Base-by-base conservation (phyloP, 2,888 invertebrate species). In the Carcina quercana region DNA sequence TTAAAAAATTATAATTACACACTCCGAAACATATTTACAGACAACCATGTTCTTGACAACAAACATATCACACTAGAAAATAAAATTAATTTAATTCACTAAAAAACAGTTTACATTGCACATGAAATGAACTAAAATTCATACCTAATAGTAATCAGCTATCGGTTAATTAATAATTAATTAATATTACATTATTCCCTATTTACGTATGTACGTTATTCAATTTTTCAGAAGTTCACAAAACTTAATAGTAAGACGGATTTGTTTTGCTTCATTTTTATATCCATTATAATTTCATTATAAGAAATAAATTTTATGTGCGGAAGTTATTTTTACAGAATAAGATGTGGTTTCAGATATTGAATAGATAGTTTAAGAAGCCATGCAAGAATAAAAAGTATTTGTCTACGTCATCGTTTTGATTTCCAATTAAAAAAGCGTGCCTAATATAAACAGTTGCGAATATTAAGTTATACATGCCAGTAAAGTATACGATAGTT, bases 141-240 rank as follows among this genome's bases (percentile, higher is more conserved):
- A 55, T 68, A 66, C 66, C 76, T 79, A 79, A 61, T 63, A 67
- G 68, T 78, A 71, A 65, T 70, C 43, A 52, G 67, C 70, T 78
- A 78, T 71, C 51, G 74, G 70, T 79, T 79, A 79, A 63, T 64
- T 63, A 61, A 62, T 66, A 60, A 55, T 50, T 40, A 15, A 71
- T 80, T 80, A 80, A 42, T 63, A 56, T n/a, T n/a, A n/a, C n/a
- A n/a, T 73, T 79, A 78, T 49, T 59, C 53, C 64, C 76, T 78
- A 80, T 74, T 82, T 82, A 82, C 82, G 82, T 83, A 80, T 79
- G 61, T 66, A 62, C 60, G 70, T 76, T 72, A 72, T 59, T 62
- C 51, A 53, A 68, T 20, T 60, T 70, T 57, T 67, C 61, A 64
- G 67, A 70, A 75, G 71, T 66, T 62, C 66, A 74, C 58, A 63